These are phyloP conservation scores for Dendroctonus valens DNA, from an alignment of 1,140 invertebrate species.

Conservation along the genomic window DNA sequence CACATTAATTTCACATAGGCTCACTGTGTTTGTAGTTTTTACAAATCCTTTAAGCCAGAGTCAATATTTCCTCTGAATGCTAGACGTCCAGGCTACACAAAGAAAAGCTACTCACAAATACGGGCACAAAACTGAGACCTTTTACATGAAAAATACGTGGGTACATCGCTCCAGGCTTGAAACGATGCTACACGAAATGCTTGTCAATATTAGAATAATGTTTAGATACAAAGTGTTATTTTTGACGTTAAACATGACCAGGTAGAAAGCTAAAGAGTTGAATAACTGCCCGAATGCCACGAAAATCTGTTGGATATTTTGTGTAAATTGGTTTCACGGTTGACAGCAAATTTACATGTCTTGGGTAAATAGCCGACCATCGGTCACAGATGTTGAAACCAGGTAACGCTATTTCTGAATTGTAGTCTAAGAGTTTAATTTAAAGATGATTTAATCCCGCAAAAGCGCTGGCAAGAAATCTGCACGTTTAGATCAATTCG, in stretches of 20 bases:
- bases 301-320: constrained; percentile 15
- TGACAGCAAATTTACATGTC: constrained; percentile 9
- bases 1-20: constrained; percentile 21
- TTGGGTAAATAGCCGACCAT: neutral
- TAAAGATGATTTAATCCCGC: no score
- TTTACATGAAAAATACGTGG: constrained; percentile 15
- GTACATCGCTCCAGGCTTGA: constrained; percentile 2
- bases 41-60: constrained; percentile 28
- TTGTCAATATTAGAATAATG: constrained; percentile 24
- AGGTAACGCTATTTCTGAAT: no score
- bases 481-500: no score
- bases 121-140: neutral
- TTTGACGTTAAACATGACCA: constrained; percentile 21
- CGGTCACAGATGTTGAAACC: neutral
- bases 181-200: constrained; percentile 6
- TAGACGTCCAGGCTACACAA: constrained; percentile 12
- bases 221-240: constrained; percentile 25
- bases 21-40: constrained; percentile 12
- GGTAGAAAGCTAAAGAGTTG: constrained; percentile 19
- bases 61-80: constrained; percentile 25
- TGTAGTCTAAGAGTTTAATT: no score
- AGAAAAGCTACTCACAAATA: constrained; percentile 16
- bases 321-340: constrained; percentile 15
- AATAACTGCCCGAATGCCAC: constrained; percentile 12
- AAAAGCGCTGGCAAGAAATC: no score